phyloP scores from a whole-genome alignment of 2,797 vertebrate genomes.

The Threskiornis aethiopicus region DNA sequence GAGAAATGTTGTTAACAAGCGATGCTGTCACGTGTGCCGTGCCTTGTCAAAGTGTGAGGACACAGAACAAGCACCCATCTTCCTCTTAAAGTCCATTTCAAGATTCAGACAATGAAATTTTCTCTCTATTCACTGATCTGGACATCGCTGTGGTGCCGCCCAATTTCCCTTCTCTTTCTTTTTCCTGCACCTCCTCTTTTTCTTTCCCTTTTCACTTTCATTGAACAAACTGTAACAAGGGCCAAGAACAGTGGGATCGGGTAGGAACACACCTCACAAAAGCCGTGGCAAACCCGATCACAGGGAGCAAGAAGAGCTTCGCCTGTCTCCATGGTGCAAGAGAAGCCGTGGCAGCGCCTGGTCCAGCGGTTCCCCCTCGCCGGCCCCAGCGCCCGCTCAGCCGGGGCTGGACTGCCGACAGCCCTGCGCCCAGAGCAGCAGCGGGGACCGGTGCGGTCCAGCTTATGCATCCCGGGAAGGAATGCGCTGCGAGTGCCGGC shows the following conservation, averaged over 20 bases:
- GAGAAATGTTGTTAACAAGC: not conserved
- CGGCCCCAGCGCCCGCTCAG: not conserved
- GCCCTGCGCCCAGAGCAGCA: not conserved
- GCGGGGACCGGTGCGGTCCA: accelerated
- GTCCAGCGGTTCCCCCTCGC: not conserved
- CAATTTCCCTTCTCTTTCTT: not conserved
- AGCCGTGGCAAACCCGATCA: not conserved
- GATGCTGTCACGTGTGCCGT: not conserved
- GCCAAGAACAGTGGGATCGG: not conserved
- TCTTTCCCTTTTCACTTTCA: not conserved
- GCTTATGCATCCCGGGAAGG: not conserved
- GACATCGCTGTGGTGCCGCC: not conserved
- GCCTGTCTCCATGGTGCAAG: accelerated
- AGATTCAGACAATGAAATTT: not conserved
- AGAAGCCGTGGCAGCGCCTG: accelerated
- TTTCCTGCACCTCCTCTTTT: not conserved
- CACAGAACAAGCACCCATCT: not conserved
- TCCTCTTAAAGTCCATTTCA: not conserved
- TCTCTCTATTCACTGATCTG: not conserved
- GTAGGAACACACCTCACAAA: not conserved
- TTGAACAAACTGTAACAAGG: not conserved
- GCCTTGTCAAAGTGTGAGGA: not conserved
- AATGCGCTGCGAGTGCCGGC: not conserved
- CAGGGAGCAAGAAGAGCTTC: not conserved
- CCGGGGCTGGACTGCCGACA: not conserved